Conservation (phyloP, 2,113 vertebrate genomes). For the Dascyllus trimaculatus region DNA sequence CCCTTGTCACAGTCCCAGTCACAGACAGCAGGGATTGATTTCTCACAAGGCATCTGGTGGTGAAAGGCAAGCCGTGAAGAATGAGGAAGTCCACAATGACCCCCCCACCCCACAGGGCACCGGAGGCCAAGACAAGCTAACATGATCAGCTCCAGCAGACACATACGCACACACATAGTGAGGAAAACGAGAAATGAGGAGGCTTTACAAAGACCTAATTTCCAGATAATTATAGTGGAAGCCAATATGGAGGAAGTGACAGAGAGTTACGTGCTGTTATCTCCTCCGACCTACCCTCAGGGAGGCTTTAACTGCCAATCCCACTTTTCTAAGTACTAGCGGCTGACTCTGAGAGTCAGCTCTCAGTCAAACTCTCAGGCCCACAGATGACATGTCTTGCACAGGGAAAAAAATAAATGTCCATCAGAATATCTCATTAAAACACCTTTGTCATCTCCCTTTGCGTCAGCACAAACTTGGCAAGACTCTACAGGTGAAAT, state of each 20-base stretch:
- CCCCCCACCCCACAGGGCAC: conserved; percentile 23
- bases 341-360: conserved; percentile 48
- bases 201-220: conserved; percentile 54
- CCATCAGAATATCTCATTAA: conserved; percentile 31
- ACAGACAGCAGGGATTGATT: conserved; percentile 54
- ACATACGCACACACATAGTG: background rate
- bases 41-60: conserved; percentile 48
- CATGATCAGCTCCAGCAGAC: conserved; percentile 27
- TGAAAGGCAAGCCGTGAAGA: conserved; percentile 58
- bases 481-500: conserved; percentile 50
- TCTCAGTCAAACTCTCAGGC: conserved; percentile 40
- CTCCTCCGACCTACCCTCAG: conserved; percentile 55
- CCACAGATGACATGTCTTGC: conserved; percentile 37
- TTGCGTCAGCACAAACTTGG: conserved; percentile 29
- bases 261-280: conserved; percentile 62
- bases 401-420: conserved; percentile 30
- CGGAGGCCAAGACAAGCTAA: conserved; percentile 35
- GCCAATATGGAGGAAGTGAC: conserved; percentile 73
- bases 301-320: conserved; percentile 61
- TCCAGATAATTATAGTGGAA: conserved; percentile 79
- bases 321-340: conserved; percentile 23
- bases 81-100: conserved; percentile 52
- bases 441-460: conserved; percentile 37
- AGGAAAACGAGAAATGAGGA: conserved; percentile 18
- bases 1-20: conserved; percentile 45